A percentile compares a stretch with the other conserved stretches of the same genome.
phyloP scores from a whole-genome alignment of 2,888 invertebrate genomes.

The Aphodius granarius region DNA sequence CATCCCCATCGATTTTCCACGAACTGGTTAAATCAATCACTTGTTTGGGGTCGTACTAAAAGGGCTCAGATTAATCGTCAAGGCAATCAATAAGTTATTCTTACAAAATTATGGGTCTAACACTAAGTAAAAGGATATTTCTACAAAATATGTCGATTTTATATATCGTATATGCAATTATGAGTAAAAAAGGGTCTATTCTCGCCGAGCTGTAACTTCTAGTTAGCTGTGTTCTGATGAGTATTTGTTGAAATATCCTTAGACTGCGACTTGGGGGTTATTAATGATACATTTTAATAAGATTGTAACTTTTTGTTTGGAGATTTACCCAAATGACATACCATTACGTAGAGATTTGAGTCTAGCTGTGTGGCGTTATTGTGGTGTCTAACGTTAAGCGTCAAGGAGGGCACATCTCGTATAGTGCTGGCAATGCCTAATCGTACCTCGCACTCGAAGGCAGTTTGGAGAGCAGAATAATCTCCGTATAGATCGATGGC shows the following conservation, averaged over 20 bases:
- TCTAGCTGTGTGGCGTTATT: constrained; percentile 57
- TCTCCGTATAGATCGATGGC: constrained; percentile 59
- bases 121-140: background rate
- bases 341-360: constrained; percentile 57
- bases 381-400: constrained; percentile 59
- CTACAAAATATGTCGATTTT: background rate
- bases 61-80: constrained; percentile 28
- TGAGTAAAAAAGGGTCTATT: too few species aligned
- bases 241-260: background rate
- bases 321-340: constrained; percentile 38
- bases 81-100: background rate
- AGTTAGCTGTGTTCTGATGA: too few species aligned
- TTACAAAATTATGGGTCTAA: too few species aligned
- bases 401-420: constrained; percentile 61
- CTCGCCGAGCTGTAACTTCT: too few species aligned
- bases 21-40: constrained; percentile 69
- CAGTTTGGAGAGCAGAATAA: constrained; percentile 51
- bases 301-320: constrained; percentile 1
- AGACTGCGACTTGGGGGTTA: too few species aligned
- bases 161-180: too few species aligned
- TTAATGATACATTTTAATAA: background rate
- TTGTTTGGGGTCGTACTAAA: constrained; percentile 69
- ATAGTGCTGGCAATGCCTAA: constrained; percentile 62
- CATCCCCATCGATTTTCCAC: constrained; percentile 65
- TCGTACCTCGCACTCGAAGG: constrained; percentile 56